Conservation (phyloP, 2,797 vertebrate species). For the Zalophus californianus region DNA sequence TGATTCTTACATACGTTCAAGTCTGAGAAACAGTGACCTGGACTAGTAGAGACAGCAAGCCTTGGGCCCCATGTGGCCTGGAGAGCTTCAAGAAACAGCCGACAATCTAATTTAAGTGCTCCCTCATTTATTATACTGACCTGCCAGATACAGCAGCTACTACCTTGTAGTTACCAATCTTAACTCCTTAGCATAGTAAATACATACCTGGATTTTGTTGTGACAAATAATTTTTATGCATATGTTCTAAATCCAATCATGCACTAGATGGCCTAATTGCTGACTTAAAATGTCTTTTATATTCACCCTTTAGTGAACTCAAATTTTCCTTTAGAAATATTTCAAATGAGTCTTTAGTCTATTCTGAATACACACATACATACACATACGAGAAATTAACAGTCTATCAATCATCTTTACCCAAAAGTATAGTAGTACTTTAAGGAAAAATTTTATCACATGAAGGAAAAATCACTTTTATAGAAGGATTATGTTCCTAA, state of each 20-base stretch:
- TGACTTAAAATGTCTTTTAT: slow-evolving; percentile 15
- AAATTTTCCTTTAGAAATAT: slow-evolving; percentile 4
- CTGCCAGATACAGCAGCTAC: not conserved
- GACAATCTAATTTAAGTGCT: not conserved
- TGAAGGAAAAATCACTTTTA: slow-evolving; percentile 15
- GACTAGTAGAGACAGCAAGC: not conserved
- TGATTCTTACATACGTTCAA: not conserved
- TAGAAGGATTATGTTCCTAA: not conserved
- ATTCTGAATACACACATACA: not conserved
- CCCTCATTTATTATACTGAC: not conserved
- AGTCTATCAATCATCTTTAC: not conserved
- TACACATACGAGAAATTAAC: not conserved
- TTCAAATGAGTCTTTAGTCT: not conserved
- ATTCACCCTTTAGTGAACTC: not conserved
- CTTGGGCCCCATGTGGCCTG: not conserved
- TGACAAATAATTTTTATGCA: not conserved
- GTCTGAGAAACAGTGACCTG: not conserved
- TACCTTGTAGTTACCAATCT: not conserved
- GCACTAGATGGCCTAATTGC: not conserved
- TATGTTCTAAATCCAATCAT: slow-evolving; percentile 7
- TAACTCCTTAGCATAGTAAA: not conserved
- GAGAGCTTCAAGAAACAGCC: not conserved
- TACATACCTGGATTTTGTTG: not conserved
- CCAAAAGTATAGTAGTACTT: not conserved
- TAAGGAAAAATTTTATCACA: slow-evolving; percentile 1